Evolutionary conservation across 2,797 vertebrate genomes (phyloP).

Genomic region (Apogon talboti): DNA sequence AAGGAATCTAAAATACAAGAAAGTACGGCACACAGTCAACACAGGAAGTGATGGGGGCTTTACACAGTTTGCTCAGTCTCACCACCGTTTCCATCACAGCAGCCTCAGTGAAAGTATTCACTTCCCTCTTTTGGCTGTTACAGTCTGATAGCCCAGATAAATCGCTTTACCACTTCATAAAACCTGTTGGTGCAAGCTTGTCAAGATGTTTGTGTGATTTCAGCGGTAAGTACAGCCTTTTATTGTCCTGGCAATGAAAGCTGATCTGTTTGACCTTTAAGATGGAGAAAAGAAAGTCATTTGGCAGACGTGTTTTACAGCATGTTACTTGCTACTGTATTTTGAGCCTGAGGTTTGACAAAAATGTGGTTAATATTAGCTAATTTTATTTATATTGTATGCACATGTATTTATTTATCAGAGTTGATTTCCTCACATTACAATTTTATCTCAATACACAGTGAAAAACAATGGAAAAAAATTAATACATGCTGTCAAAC

Average conservation of each 20-base stretch:
- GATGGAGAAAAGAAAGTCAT: not conserved
- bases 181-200: constrained; percentile 41
- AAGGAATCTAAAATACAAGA: constrained; percentile 62
- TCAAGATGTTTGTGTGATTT: constrained; percentile 64
- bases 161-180: constrained; percentile 54
- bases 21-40: constrained; percentile 35
- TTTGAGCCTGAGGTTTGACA: not conserved
- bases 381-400: constrained; percentile 5
- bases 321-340: not conserved
- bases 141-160: constrained; percentile 30
- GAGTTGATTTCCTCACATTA: not conserved
- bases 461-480: not conserved
- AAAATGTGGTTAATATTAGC: not conserved
- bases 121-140: constrained; percentile 73
- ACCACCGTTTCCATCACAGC: constrained; percentile 47
- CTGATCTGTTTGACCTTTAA: constrained; percentile 44
- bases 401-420: not conserved
- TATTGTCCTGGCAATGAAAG: constrained; percentile 35
- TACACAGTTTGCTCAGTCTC: constrained; percentile 13
- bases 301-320: constrained; percentile 23
- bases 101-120: constrained; percentile 47
- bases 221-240: constrained; percentile 74
- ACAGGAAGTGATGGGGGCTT: constrained; percentile 83
- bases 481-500: not conserved
- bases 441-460: not conserved